Base-by-base conservation (phyloP, 2,888 invertebrate species). In the Rhyacophila evoluta region DNA sequence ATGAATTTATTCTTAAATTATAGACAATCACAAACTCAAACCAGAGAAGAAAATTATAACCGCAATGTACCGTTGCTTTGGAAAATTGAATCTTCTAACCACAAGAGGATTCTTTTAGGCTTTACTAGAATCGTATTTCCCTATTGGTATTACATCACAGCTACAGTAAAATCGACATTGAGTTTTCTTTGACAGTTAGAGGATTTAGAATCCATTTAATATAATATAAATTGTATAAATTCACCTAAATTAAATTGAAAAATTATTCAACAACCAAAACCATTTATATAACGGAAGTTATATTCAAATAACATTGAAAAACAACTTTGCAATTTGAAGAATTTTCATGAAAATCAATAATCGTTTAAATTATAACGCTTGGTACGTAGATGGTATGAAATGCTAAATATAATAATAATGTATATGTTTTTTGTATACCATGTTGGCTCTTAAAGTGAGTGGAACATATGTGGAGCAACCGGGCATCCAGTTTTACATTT, bases 71-170 rank as follows among this genome's bases (percentile, higher is more conserved):
- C 12, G 68, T 12, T 68, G 37, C 36, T 68, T 69, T 37, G 10
- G 75, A 75, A 75, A 75, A 75, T 75, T 68, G 69, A 75, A 69
- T 37, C n/a, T 37, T 68, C 38, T 75, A 29, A 28, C 68, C 68
- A 37, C 75, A 69, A 39, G 39, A 39, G 15, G 15, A 39, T 15
- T 39, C 15, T 15, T 15, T 15, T 15, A 15, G 39, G 39, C 39
- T 15, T 39, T 6, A 15, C 12, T 15, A 15, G n/a, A 39, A 1
- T 15, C 5, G 39, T 10, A 39, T 39, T 39, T 39, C 39, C n/a
- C 39, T 12, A 12, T 12, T 12, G 39, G 12, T 6, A 15, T n/a
- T 39, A 39, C 15, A 2, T 39, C 12, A 15, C 39, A 12, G n/a
- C n/a, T n/a, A n/a, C n/a, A n/a, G n/a, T 12, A 39, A n/a, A 39